These are phyloP conservation scores for Xerus inauris DNA, from an alignment of 2,113 vertebrate genomes.

Conservation along the genomic window DNA sequence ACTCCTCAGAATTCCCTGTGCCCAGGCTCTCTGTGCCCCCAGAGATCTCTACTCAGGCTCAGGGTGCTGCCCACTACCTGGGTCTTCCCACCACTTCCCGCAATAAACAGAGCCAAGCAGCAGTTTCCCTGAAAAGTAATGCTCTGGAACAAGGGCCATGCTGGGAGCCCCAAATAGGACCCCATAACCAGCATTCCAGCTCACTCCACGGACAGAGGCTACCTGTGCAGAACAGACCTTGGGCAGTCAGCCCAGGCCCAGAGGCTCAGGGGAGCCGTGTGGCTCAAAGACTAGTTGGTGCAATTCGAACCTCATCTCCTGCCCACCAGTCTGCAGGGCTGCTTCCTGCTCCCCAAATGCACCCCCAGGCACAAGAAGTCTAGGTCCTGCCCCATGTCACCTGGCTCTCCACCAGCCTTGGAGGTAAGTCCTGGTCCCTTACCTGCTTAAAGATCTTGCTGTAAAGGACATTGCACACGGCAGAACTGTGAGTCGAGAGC, in stretches of 20 bases:
- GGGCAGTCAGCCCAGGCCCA: neutral
- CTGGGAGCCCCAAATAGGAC: neutral
- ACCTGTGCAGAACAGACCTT: neutral
- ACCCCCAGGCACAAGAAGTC: neutral
- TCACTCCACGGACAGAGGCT: neutral
- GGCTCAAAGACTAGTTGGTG: fast-evolving
- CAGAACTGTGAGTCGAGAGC: conserved; percentile 63
- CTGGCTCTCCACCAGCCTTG: neutral
- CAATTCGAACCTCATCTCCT: neutral
- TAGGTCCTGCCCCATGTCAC: neutral
- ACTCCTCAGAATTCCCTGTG: neutral
- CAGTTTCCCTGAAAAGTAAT: neutral
- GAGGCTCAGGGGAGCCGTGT: no score
- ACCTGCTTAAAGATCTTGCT: conserved; percentile 84
- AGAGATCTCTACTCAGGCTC: neutral
- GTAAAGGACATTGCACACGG: conserved; percentile 76
- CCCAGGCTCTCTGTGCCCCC: neutral
- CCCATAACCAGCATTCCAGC: neutral
- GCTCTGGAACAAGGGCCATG: neutral
- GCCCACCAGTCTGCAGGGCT: no score
- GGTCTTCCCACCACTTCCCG: neutral
- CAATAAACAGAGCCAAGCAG: neutral
- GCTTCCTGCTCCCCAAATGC: neutral
- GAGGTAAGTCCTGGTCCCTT: neutral
- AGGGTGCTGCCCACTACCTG: neutral